Evolutionary conservation across 2,888 invertebrate species (phyloP).

Genomic region (Drosophila picticornis): DNA sequence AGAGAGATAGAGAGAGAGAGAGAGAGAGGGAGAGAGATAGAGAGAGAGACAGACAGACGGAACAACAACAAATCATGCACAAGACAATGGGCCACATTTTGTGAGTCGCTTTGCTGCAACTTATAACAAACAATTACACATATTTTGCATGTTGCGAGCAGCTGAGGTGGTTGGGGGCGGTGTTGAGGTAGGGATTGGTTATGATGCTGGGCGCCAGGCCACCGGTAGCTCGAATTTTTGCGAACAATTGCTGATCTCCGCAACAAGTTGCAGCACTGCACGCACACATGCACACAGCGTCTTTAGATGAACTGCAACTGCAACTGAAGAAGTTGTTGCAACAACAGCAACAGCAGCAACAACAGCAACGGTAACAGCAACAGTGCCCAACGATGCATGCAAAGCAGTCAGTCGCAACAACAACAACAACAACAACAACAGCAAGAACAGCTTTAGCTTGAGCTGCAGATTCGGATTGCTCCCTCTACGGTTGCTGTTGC

Average conservation of each 20-base stretch:
- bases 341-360: slow-evolving; percentile 72
- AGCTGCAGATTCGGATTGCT: slow-evolving; percentile 9
- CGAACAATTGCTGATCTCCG: slow-evolving; percentile 70
- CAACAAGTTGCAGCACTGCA: slow-evolving; percentile 71
- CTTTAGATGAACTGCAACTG: slow-evolving; percentile 52
- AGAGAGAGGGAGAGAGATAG: neutral
- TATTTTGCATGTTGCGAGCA: slow-evolving; percentile 70
- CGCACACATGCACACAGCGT: slow-evolving; percentile 32
- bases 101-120: slow-evolving; percentile 71
- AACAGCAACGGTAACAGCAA: slow-evolving; percentile 49
- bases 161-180: slow-evolving; percentile 4
- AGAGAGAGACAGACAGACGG: neutral
- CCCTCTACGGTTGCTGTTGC: slow-evolving; percentile 20
- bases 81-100: slow-evolving; percentile 84
- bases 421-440: slow-evolving; percentile 54
- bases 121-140: slow-evolving; percentile 81
- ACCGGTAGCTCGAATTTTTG: slow-evolving; percentile 60
- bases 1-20: neutral
- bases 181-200: slow-evolving; percentile 9
- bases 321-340: slow-evolving; percentile 79
- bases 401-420: slow-evolving; percentile 61
- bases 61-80: slow-evolving; percentile 82
- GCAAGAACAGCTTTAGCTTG: slow-evolving; percentile 26
- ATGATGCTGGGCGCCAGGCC: slow-evolving; percentile 53
- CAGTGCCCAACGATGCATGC: slow-evolving; percentile 77